phyloP scores from a whole-genome alignment of 2,113 vertebrate species.

The Anolis sagrei region DNA sequence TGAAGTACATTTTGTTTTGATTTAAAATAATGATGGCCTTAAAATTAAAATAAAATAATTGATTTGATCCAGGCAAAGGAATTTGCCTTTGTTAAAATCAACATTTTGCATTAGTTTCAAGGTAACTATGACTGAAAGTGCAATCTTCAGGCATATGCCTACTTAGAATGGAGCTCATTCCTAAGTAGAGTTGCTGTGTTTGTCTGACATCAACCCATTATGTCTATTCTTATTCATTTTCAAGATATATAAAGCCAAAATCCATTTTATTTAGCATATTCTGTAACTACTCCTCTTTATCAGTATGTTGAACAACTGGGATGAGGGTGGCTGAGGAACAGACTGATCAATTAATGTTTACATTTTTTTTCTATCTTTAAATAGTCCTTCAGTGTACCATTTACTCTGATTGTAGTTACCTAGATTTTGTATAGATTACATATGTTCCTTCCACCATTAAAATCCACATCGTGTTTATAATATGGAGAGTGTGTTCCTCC shows the following conservation, averaged over 20 bases:
- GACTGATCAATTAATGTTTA: background rate
- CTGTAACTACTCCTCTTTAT: background rate
- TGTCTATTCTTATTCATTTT: background rate
- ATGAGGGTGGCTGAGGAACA: background rate
- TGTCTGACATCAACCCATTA: background rate
- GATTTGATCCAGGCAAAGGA: background rate
- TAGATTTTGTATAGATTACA: constrained; percentile 1
- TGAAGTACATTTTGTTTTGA: background rate
- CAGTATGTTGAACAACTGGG: background rate
- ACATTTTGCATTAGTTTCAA: background rate
- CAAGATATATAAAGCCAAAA: background rate
- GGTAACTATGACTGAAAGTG: background rate
- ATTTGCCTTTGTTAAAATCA: background rate
- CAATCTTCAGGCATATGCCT: background rate
- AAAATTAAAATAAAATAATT: background rate
- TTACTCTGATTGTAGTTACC: background rate
- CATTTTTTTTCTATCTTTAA: background rate
- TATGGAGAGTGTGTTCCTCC: background rate
- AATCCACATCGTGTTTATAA: background rate
- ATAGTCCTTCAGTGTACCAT: background rate
- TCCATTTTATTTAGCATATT: background rate
- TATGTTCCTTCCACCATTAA: background rate
- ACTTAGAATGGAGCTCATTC: background rate
- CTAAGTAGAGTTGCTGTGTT: background rate
- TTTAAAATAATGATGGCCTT: background rate